phyloP scores from a whole-genome alignment of 1,140 invertebrate genomes.

The Laupala kohalensis region DNA sequence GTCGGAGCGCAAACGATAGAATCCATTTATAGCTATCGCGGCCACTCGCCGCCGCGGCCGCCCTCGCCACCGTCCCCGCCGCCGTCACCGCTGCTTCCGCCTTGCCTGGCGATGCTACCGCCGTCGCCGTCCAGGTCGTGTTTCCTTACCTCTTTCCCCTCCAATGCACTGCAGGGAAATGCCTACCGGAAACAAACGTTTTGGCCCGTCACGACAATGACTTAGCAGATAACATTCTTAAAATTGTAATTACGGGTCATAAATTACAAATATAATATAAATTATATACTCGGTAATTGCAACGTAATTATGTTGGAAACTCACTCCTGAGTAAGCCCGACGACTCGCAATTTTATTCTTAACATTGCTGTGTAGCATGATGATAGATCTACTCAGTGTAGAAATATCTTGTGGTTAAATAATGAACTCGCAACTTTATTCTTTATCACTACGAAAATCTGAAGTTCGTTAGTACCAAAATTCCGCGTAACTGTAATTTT shows the following conservation, averaged over 20 bases:
- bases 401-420: not conserved
- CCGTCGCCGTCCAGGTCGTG: too few relatives aligned
- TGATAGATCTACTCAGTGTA: not conserved
- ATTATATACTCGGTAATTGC: not conserved
- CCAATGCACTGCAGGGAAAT: not conserved
- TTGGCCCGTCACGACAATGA: not conserved
- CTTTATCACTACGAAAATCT: not conserved
- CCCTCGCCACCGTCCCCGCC: too few relatives aligned
- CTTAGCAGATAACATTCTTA: not conserved
- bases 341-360: not conserved
- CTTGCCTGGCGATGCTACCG: too few relatives aligned
- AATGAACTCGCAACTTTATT: not conserved
- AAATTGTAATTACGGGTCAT: not conserved
- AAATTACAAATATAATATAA: not conserved
- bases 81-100: too few relatives aligned
- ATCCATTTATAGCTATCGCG: not conserved
- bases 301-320: not conserved
- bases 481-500: not conserved
- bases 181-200: not conserved
- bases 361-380: not conserved
- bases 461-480: not conserved
- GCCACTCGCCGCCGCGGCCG: not conserved
- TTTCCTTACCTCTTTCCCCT: too few relatives aligned
- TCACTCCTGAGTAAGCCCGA: not conserved
- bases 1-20: not conserved